A percentile compares a stretch with the other conserved stretches of the same genome.
These are phyloP conservation scores for Notodonta dromedarius DNA, from an alignment of 2,888 invertebrate species.

Conservation along the genomic window DNA sequence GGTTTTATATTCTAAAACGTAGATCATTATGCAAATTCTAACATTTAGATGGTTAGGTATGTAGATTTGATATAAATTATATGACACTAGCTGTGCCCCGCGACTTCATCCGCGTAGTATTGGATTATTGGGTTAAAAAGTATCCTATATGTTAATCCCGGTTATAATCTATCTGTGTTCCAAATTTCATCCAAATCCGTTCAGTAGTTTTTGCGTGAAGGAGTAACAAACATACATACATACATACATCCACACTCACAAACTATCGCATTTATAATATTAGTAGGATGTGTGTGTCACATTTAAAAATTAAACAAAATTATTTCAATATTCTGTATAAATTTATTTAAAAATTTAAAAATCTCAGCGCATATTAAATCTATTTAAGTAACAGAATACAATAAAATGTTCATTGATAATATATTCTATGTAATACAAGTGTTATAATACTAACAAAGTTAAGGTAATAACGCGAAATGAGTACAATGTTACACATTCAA, in stretches of 20 bases:
- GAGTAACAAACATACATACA: no score
- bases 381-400: constrained; percentile 68
- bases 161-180: no score
- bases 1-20: no score
- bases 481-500: neutral
- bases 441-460: constrained; percentile 24
- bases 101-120: no score
- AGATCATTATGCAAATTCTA: no score
- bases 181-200: no score
- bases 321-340: constrained; percentile 11
- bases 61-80: neutral
- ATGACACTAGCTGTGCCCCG: no score
- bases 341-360: constrained; percentile 55
- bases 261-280: no score
- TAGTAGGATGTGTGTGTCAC: neutral
- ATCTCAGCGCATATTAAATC: constrained; percentile 49
- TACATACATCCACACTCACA: no score
- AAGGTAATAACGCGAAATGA: constrained; percentile 22
- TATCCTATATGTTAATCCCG: no score
- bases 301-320: neutral
- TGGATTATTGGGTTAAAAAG: no score
- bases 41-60: neutral
- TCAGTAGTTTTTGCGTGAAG: no score
- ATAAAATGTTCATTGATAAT: constrained; percentile 72
- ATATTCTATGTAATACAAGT: constrained; percentile 32